These are phyloP conservation scores for Neolamprologus toae DNA, from an alignment of 2,113 vertebrate species.

Conservation along the genomic window DNA sequence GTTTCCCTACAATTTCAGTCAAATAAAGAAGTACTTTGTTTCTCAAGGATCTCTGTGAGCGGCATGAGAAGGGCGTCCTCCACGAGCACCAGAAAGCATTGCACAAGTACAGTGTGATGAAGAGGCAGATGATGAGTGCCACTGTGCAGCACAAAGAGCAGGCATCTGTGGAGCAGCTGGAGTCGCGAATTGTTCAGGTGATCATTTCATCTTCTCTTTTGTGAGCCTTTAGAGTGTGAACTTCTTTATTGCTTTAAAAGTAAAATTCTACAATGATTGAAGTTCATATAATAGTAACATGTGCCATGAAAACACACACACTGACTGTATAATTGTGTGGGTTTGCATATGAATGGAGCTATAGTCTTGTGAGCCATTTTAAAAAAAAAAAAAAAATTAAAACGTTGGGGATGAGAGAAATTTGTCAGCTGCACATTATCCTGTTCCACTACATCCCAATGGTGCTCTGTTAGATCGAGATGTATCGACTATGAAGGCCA, in stretches of 20 bases:
- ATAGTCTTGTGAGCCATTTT: neutral
- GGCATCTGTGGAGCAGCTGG: slow-evolving; percentile 85
- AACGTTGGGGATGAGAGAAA: neutral
- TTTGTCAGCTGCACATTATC: neutral
- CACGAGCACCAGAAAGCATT: slow-evolving; percentile 93
- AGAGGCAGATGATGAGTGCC: slow-evolving; percentile 88
- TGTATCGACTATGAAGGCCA: neutral
- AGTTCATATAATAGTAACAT: neutral
- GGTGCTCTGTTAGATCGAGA: neutral
- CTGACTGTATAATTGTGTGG: fast-evolving
- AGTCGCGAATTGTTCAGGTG: slow-evolving; percentile 94
- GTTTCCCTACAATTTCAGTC: neutral
- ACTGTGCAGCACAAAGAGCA: slow-evolving; percentile 84
- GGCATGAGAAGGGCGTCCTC: slow-evolving; percentile 90
- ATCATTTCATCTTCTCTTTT: neutral
- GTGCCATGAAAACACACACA: neutral
- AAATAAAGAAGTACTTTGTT: neutral
- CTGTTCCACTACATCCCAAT: neutral
- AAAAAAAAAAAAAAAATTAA: neutral
- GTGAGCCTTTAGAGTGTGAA: neutral
- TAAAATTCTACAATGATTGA: neutral
- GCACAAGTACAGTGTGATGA: slow-evolving; percentile 92
- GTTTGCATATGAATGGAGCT: neutral
- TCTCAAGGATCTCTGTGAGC: slow-evolving; percentile 89
- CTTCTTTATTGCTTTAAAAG: neutral